A percentile compares a stretch with the other conserved stretches of the same genome.
Evolutionary conservation across 2,888 invertebrate genomes (phyloP).

Genomic region (Lasioglossum figueresi): DNA sequence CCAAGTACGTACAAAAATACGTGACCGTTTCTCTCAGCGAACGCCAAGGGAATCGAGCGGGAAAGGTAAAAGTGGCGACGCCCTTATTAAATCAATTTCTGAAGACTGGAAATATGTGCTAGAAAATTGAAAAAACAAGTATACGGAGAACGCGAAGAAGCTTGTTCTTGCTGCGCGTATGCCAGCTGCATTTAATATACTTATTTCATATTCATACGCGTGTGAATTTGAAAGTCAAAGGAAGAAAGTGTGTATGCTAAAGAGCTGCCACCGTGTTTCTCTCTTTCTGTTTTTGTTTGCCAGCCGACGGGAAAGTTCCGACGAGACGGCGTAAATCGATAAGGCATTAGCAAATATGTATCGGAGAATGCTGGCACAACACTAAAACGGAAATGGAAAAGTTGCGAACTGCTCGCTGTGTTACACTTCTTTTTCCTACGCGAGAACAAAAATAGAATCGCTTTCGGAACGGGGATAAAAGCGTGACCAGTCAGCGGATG

Average conservation of each 20-base stretch:
- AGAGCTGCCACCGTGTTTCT: neutral
- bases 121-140: neutral
- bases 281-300: neutral
- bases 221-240: constrained; percentile 21
- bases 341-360: constrained; percentile 8
- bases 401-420: neutral
- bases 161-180: neutral
- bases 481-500: neutral
- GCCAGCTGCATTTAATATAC: neutral
- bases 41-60: neutral
- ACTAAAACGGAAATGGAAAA: neutral
- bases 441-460: neutral
- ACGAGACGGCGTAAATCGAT: neutral
- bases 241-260: constrained; percentile 10
- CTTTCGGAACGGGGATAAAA: neutral
- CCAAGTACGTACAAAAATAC: neutral
- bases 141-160: neutral
- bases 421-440: neutral
- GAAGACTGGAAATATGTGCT: neutral
- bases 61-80: neutral
- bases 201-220: constrained; percentile 10
- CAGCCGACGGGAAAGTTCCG: neutral
- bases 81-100: neutral
- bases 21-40: neutral
- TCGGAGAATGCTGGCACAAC: neutral